A percentile compares a stretch with the other conserved stretches of the same genome.
phyloP scores from a whole-genome alignment of 2,113 vertebrate genomes.

The Cephalopholis sonnerati region DNA sequence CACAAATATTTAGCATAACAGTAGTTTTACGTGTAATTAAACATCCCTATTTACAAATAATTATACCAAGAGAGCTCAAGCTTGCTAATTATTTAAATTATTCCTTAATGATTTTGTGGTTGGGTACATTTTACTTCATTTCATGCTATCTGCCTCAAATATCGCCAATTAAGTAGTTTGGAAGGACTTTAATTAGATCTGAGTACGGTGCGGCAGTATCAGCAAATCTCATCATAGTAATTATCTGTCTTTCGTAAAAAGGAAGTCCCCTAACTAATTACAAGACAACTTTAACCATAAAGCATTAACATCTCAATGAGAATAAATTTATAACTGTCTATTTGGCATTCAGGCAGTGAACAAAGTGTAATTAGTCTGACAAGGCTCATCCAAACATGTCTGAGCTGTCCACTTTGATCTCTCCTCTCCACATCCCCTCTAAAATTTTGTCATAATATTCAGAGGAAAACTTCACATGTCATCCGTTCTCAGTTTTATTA shows the following conservation, averaged over 20 bases:
- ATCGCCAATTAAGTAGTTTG: slow-evolving; percentile 13
- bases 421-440: neutral
- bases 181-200: slow-evolving; percentile 43
- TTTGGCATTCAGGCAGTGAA: slow-evolving; percentile 33
- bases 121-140: slow-evolving; percentile 25
- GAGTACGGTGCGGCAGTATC: neutral
- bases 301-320: slow-evolving; percentile 24
- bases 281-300: slow-evolving; percentile 25
- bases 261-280: slow-evolving; percentile 32
- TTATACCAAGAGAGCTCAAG: neutral
- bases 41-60: neutral
- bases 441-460: neutral
- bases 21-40: neutral
- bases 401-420: slow-evolving; percentile 27
- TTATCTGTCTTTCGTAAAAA: slow-evolving; percentile 41
- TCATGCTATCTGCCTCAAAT: slow-evolving; percentile 23
- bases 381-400: slow-evolving; percentile 26
- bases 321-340: slow-evolving; percentile 1
- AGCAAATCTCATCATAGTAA: slow-evolving; percentile 19
- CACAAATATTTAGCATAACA: slow-evolving; percentile 1
- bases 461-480: neutral
- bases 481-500: slow-evolving; percentile 1
- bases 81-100: neutral
- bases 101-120: slow-evolving; percentile 10
- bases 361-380: slow-evolving; percentile 34